Percentiles rank a stretch among this genome's conserved stretches.
Evolutionary conservation across 35 echinoderm and acorn worm species (phyloP).

Genomic region (Eucidaris tribuloides): DNA sequence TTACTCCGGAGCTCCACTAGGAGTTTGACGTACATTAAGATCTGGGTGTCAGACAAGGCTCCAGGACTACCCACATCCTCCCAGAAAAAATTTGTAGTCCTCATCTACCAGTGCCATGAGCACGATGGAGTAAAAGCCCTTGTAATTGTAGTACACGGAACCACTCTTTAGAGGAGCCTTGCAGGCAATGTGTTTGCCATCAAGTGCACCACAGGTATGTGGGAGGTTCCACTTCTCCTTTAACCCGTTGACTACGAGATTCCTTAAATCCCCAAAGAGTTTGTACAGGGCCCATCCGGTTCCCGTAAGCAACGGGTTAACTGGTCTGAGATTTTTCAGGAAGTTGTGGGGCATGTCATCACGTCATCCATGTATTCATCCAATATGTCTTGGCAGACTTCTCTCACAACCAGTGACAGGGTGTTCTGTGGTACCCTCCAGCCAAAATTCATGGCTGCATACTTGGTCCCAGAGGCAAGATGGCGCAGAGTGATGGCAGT

Average conservation of each 20-base stretch:
- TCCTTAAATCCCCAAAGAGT: too few relatives aligned
- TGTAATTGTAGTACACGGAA: conserved; percentile 59
- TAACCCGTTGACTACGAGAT: too few relatives aligned
- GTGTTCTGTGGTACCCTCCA: conserved; percentile 47
- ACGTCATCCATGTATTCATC: conserved; percentile 58
- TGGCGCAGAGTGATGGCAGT: conserved; percentile 28
- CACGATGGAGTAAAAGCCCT: conserved; percentile 52
- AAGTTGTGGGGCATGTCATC: conserved; percentile 43
- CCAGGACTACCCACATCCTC: not conserved
- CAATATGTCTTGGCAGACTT: conserved; percentile 48
- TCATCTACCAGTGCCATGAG: conserved; percentile 11
- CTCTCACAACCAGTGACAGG: conserved; percentile 26
- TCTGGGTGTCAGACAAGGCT: too few relatives aligned
- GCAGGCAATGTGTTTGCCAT: conserved; percentile 63
- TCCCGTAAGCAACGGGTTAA: too few relatives aligned
- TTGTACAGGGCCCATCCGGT: too few relatives aligned
- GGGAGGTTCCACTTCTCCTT: conserved; percentile 63
- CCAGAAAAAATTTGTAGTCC: not conserved
- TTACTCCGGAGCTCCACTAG: too few relatives aligned
- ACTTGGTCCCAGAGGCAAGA: conserved; percentile 34
- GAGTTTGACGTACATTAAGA: too few relatives aligned
- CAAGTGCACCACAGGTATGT: conserved; percentile 49
- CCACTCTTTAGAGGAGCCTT: conserved; percentile 42
- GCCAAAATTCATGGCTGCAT: conserved; percentile 12
- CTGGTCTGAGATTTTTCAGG: conserved; percentile 1